phyloP scores from a whole-genome alignment of 2,888 invertebrate species.

The Anodontia alba region DNA sequence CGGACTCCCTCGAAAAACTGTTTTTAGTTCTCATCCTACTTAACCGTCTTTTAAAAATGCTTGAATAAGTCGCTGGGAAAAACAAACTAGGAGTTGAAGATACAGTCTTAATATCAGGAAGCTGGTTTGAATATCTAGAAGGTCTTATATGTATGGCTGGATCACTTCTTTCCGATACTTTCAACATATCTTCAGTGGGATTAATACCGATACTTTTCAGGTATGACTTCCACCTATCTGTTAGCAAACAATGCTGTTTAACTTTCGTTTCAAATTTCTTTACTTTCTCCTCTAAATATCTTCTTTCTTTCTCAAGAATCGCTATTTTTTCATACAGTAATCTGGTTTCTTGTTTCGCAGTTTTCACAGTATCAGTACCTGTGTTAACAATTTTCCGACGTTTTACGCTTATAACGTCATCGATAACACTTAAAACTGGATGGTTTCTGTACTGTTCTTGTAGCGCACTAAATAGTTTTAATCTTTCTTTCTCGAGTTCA shows the following conservation, averaged over 20 bases:
- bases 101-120: neutral
- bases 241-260: neutral
- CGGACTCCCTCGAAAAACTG: too few species aligned
- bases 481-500: slow-evolving; percentile 13
- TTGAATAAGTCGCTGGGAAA: neutral
- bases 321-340: slow-evolving; percentile 19
- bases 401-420: neutral
- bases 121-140: neutral
- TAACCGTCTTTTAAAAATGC: neutral
- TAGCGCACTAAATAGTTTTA: neutral
- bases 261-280: neutral
- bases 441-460: neutral
- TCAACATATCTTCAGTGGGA: neutral
- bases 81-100: neutral
- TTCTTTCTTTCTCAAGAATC: slow-evolving; percentile 15
- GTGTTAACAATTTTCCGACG: neutral
- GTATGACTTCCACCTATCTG: neutral
- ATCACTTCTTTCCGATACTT: neutral
- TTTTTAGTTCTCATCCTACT: neutral
- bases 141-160: neutral
- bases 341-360: slow-evolving; percentile 25
- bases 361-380: neutral
- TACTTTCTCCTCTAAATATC: slow-evolving; percentile 9
- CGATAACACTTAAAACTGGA: neutral
- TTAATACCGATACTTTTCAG: neutral